Conservation (phyloP, 2,888 invertebrate species). For the Galerucella pusilla region DNA sequence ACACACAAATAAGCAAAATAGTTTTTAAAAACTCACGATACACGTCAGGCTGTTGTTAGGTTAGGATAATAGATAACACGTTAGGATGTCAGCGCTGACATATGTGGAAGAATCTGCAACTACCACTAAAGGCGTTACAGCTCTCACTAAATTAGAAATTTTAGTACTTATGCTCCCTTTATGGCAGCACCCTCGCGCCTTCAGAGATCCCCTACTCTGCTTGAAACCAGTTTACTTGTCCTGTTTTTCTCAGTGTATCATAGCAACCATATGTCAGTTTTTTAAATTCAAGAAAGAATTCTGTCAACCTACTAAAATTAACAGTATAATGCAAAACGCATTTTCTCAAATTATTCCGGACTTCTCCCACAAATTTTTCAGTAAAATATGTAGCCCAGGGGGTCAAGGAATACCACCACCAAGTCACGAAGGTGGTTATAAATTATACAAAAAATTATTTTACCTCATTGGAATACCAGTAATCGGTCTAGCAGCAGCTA, state of each 20-base stretch:
- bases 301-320: not conserved
- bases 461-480: constrained; percentile 84
- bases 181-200: no score
- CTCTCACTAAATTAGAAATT: no score
- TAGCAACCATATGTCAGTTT: not conserved
- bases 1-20: no score
- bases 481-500: constrained; percentile 71
- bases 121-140: no score
- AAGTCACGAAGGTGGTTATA: constrained; percentile 68
- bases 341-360: not conserved
- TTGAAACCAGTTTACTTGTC: no score
- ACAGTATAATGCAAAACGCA: not conserved
- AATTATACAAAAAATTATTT: constrained; percentile 80
- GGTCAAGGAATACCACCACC: constrained; percentile 27
- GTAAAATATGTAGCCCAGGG: constrained; percentile 10
- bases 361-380: not conserved
- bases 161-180: no score
- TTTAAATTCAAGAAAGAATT: not conserved
- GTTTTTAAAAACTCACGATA: no score
- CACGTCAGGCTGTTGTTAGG: no score
- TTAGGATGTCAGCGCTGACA: no score
- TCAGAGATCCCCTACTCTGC: no score
- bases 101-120: no score
- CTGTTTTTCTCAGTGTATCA: not conserved
- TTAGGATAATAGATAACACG: no score